A percentile compares a stretch with the other conserved stretches of the same genome.
Conservation (phyloP, 2,113 vertebrate species). For the Callionymus lyra region DNA sequence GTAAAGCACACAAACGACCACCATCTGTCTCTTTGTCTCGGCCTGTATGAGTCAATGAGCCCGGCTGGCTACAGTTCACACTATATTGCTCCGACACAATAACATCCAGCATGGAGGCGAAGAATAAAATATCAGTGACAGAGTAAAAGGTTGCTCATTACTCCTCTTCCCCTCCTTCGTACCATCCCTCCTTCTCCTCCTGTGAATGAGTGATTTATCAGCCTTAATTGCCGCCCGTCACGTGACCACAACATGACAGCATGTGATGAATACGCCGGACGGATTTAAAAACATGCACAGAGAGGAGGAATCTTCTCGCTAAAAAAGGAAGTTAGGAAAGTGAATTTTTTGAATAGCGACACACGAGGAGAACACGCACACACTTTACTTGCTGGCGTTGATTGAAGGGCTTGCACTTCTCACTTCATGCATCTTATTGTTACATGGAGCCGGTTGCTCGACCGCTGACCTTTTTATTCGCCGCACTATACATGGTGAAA, state of each 20-base stretch:
- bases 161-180: slow-evolving; percentile 21
- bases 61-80: slow-evolving; percentile 41
- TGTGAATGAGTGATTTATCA: slow-evolving; percentile 66
- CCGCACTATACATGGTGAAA: slow-evolving; percentile 51
- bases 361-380: slow-evolving; percentile 26
- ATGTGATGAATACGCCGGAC: slow-evolving; percentile 53
- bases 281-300: slow-evolving; percentile 47
- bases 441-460: slow-evolving; percentile 52
- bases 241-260: slow-evolving; percentile 58
- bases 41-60: slow-evolving; percentile 44
- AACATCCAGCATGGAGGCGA: slow-evolving; percentile 20
- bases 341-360: neutral
- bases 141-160: slow-evolving; percentile 28
- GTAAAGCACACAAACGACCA: slow-evolving; percentile 44
- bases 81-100: slow-evolving; percentile 41
- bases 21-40: slow-evolving; percentile 51
- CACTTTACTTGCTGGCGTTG: slow-evolving; percentile 26
- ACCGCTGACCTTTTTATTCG: slow-evolving; percentile 60
- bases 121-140: slow-evolving; percentile 34
- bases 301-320: slow-evolving; percentile 4
- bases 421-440: slow-evolving; percentile 55
- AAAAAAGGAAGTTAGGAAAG: no score
- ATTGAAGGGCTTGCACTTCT: slow-evolving; percentile 41
- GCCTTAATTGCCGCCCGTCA: slow-evolving; percentile 62
- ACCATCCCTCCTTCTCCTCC: slow-evolving; percentile 45